Evolutionary conservation across 2,888 invertebrate species (phyloP).

Genomic region (Hirudinaria manillensis): DNA sequence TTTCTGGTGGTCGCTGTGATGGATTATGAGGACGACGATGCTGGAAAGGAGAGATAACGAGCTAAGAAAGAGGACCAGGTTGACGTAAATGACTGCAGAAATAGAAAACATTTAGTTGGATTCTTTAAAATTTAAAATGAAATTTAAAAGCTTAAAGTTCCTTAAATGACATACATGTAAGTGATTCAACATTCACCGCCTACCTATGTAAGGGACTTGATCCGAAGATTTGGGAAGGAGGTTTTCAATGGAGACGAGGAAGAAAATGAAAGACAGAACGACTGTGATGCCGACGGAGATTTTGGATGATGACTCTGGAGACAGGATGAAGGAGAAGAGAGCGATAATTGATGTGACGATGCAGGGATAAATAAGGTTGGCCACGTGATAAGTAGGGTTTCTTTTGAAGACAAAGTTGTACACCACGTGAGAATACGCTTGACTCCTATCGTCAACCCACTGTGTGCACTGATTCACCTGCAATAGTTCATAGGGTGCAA

Average conservation of each 20-base stretch:
- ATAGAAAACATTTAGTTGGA: neutral
- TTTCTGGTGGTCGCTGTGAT: neutral
- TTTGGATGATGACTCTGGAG: slow-evolving; percentile 10
- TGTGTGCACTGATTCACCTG: neutral
- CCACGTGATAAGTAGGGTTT: slow-evolving; percentile 9
- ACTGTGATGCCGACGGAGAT: slow-evolving; percentile 2
- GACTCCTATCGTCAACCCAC: too few relatives aligned
- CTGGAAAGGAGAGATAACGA: slow-evolving; percentile 7
- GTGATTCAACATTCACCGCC: neutral
- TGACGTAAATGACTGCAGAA: slow-evolving; percentile 23
- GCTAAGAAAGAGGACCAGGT: slow-evolving; percentile 13
- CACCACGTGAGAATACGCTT: neutral
- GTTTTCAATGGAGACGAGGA: neutral
- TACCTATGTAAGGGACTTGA: slow-evolving; percentile 13
- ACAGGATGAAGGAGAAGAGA: slow-evolving; percentile 13
- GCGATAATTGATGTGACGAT: slow-evolving; percentile 12
- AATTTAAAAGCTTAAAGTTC: neutral
- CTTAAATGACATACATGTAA: neutral
- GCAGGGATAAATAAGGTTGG: slow-evolving; percentile 17
- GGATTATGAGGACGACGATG: slow-evolving; percentile 25
- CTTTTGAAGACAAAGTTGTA: slow-evolving; percentile 2
- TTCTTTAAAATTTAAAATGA: neutral
- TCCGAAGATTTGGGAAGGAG: slow-evolving; percentile 17
- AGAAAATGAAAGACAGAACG: slow-evolving; percentile 27
- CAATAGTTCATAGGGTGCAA: neutral